Evolutionary conservation across 2,888 invertebrate species (phyloP).

Genomic region (Criorhina ranunculi): DNA sequence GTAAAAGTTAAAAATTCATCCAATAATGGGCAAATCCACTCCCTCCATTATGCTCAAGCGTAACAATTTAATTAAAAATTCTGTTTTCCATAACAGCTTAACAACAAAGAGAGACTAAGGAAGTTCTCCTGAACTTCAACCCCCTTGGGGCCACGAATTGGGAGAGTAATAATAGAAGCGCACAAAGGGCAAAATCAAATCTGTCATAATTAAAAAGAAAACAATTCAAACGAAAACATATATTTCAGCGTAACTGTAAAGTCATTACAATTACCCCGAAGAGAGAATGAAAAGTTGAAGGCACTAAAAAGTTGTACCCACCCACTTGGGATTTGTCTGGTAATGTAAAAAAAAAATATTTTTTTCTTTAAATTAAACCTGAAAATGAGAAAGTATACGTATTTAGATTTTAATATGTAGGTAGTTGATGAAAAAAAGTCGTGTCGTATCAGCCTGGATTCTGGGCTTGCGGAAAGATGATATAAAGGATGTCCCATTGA

Average conservation of each 20-base stretch:
- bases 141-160: background rate
- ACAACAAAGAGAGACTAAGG: constrained; percentile 1
- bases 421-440: too few species aligned
- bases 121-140: background rate
- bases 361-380: background rate
- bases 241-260: constrained; percentile 7
- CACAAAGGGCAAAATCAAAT: constrained; percentile 22
- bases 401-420: too few species aligned
- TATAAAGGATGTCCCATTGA: too few species aligned
- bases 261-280: constrained; percentile 1
- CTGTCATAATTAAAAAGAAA: constrained; percentile 24
- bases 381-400: too few species aligned
- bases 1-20: constrained; percentile 3
- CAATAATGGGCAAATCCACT: background rate
- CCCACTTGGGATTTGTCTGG: background rate
- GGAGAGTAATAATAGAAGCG: constrained; percentile 12
- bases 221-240: constrained; percentile 30
- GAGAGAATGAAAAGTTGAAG: constrained; percentile 2
- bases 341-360: background rate
- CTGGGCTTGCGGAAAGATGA: too few species aligned
- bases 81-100: background rate
- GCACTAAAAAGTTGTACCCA: constrained; percentile 1
- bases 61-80: constrained; percentile 31
- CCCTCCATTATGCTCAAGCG: constrained; percentile 2
- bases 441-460: too few species aligned